Conservation (phyloP, 2,888 invertebrate genomes). For the Lamellibrachia satsuma region DNA sequence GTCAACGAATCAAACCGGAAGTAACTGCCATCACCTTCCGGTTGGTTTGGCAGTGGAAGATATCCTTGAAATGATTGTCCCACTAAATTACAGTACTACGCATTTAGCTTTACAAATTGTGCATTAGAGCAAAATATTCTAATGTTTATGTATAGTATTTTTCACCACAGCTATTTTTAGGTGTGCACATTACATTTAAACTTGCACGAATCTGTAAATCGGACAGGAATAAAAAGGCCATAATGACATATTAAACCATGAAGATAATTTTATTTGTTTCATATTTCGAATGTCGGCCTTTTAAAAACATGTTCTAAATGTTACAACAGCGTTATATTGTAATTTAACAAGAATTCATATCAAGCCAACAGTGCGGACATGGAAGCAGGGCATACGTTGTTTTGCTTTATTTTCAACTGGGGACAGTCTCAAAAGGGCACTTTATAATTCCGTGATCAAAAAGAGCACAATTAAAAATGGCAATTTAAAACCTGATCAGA, state of each 20-base stretch:
- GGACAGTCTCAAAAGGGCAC: too few species aligned
- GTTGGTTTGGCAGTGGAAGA: background rate
- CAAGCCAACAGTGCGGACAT: too few species aligned
- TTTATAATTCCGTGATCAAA: too few species aligned
- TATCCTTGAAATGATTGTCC: constrained; percentile 6
- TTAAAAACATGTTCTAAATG: too few species aligned
- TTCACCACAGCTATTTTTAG: background rate
- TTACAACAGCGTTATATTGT: too few species aligned
- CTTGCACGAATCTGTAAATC: background rate
- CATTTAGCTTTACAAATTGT: background rate
- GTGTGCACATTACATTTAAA: background rate
- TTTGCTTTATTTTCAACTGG: too few species aligned
- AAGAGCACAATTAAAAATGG: too few species aligned
- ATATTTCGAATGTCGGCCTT: too few species aligned
- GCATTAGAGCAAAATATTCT: background rate
- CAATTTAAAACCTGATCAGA: too few species aligned
- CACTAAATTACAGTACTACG: background rate
- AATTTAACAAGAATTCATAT: too few species aligned
- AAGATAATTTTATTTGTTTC: too few species aligned
- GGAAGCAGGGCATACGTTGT: too few species aligned
- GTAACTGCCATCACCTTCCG: constrained; percentile 17
- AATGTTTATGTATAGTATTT: background rate
- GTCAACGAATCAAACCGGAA: background rate
- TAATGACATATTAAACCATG: background rate
- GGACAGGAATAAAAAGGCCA: background rate